Percentiles rank a stretch among this genome's conserved stretches.
Conservation (phyloP, 2,113 vertebrate genomes). For the Azemiops feae region DNA sequence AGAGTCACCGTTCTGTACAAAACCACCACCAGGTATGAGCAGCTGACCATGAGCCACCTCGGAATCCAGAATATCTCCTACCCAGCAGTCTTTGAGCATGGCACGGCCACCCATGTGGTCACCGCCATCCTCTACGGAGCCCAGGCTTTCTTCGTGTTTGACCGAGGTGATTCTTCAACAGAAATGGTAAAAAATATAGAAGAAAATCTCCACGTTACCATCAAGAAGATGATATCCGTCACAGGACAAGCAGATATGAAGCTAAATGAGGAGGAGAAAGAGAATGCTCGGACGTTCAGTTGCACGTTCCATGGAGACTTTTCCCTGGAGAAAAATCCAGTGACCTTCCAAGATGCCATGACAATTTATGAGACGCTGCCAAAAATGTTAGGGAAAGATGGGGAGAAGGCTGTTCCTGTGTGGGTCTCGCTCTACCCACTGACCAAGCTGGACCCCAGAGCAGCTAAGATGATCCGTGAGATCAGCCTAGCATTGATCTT, state of each 20-base stretch:
- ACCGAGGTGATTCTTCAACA: not conserved
- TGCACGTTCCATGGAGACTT: not conserved
- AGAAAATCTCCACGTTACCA: conserved; percentile 11
- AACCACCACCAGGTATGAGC: not conserved
- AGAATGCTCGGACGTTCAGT: not conserved
- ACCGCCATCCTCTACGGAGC: conserved; percentile 36
- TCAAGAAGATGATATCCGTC: not conserved
- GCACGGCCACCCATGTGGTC: conserved; percentile 34
- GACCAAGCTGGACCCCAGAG: no score
- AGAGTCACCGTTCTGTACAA: conserved; percentile 49
- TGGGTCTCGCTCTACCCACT: conserved; percentile 31
- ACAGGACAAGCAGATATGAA: not conserved
- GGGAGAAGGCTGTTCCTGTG: conserved; percentile 58
- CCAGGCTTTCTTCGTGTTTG: conserved; percentile 48
- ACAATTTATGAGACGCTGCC: conserved; percentile 58
- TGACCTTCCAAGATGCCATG: conserved; percentile 9
- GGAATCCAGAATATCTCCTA: not conserved
- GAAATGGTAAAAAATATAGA: not conserved
- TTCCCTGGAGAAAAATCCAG: no score
- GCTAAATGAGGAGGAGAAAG: no score
- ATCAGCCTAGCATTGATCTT: conserved; percentile 21
- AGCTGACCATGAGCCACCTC: not conserved
- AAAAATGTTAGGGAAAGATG: conserved; percentile 30
- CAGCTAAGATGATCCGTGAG: no score
- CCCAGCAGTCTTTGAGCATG: not conserved